Percentiles rank a stretch among this genome's conserved stretches.
Evolutionary conservation across 2,797 vertebrate species (phyloP).

Genomic region (Calcarius lapponicus): DNA sequence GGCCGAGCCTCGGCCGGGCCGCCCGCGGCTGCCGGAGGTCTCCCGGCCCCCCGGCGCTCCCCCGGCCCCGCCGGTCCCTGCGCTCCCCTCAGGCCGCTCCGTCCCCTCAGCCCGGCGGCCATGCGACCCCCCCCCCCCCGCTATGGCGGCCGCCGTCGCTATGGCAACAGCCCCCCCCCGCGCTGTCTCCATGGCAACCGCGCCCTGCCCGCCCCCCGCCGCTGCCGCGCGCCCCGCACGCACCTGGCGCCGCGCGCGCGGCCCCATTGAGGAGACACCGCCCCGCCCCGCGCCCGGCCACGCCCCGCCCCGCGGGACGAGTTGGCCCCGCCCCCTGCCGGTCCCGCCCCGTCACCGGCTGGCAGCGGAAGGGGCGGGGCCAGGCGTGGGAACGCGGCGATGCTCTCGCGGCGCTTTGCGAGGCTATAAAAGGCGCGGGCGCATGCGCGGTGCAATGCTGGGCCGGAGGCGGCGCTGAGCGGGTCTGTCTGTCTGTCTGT

Average conservation of each 20-base stretch:
- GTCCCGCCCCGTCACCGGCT: not conserved
- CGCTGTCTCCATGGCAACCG: not conserved
- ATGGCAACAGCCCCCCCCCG: not conserved
- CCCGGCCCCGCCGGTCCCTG: not conserved
- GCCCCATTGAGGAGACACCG: not conserved
- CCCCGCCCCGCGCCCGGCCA: not conserved
- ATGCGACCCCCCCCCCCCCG: not conserved
- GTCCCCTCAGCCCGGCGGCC: not conserved
- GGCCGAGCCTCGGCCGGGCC: not conserved
- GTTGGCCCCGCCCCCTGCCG: not conserved
- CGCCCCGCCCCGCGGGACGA: not conserved
- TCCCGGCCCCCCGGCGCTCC: not conserved
- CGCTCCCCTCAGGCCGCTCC: not conserved
- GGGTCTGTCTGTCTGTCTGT: rapidly evolving
- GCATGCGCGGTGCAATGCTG: rapidly evolving
- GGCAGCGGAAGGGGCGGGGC: not conserved
- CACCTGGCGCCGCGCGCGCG: not conserved
- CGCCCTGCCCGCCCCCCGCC: not conserved
- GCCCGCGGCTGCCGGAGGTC: not conserved
- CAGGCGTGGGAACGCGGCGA: rapidly evolving
- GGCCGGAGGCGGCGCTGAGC: rapidly evolving
- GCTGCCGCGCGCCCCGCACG: not conserved
- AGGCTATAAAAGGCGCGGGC: rapidly evolving
- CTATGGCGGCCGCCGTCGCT: not conserved
- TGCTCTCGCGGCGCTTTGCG: rapidly evolving